Base-by-base conservation (phyloP, 2,888 invertebrate genomes). In the Malacosoma neustria region DNA sequence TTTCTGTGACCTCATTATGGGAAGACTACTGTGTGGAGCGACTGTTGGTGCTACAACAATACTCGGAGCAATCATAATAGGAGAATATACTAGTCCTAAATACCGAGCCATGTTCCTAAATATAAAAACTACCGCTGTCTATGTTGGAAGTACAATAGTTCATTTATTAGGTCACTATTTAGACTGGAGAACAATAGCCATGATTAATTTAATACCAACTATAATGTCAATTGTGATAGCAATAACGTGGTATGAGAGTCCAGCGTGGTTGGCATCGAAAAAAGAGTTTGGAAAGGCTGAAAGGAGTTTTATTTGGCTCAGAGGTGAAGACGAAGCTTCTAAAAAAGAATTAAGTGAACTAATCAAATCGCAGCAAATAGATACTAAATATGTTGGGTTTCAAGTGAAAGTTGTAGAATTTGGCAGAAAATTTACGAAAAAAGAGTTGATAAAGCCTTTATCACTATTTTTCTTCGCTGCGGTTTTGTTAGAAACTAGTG, bases 191-290 rank as follows among this genome's bases (percentile, higher is more conserved):
- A 59, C 51, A 1, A 46, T 64, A 0, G 63, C 69, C 1, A 13
- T 63, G 1, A 38, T 58, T 0, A 54, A 56, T 6, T 33, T 57
- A 0, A 34, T 57, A 0, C 61, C 64, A 0, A 38, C 53, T 12
- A 11, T 52, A 0, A 7, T 54, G 1, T 47, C 59, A 3, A 40
- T 66, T 2, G 34, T 52, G 1, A 65, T 61, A 3, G 64, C 87
- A 3, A 51, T 71, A 4, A 73, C 86, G 0, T 64, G 88, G 42
- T 87, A 87, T 0, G 91, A 91, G 61, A 87, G 89, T 6, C 90
- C 90, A 0, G 71, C 76, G n/a, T 91, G 89, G 89, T 53, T 91
- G 30, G 72, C 87, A 0, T 72, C 45, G 1, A 49, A 42, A 13
- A 44, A 45, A 14, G 35, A 46, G 22, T 41, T 34, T 13, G 31